Conservation (phyloP, 2,888 invertebrate species). For the Caenorhabditis macrosperma region DNA sequence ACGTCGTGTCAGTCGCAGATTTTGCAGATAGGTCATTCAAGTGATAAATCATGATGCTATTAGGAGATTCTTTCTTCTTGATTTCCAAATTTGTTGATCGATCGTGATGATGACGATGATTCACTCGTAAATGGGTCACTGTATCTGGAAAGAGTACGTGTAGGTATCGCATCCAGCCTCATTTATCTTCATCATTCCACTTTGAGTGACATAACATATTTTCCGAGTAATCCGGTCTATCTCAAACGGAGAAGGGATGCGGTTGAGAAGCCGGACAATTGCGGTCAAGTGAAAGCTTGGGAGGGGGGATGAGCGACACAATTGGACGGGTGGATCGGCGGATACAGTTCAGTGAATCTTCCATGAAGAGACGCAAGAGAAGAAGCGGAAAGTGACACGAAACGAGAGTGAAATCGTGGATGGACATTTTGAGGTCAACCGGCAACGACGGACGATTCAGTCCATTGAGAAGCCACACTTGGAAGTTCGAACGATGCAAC, state of each 20-base stretch:
- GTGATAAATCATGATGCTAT: background rate
- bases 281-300: conserved; percentile 57
- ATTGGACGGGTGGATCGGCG: conserved; percentile 32
- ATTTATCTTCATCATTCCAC: conserved; percentile 46
- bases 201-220: conserved; percentile 21
- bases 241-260: conserved; percentile 21
- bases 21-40: conserved; percentile 22
- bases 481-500: conserved; percentile 58
- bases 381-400: conserved; percentile 54
- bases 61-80: background rate
- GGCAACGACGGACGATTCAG: conserved; percentile 40
- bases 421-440: conserved; percentile 60
- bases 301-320: conserved; percentile 30
- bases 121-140: conserved; percentile 22
- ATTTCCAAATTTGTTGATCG: background rate
- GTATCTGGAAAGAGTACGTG: conserved; percentile 36
- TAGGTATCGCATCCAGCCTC: conserved; percentile 7
- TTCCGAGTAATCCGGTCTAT: conserved; percentile 35
- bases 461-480: conserved; percentile 60
- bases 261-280: conserved; percentile 33
- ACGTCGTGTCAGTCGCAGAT: conserved; percentile 8
- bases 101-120: background rate
- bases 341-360: conserved; percentile 51
- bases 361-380: conserved; percentile 47
- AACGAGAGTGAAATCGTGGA: conserved; percentile 54